Base-by-base conservation (phyloP, 2,888 invertebrate genomes). In the Mellilla xanthometata region DNA sequence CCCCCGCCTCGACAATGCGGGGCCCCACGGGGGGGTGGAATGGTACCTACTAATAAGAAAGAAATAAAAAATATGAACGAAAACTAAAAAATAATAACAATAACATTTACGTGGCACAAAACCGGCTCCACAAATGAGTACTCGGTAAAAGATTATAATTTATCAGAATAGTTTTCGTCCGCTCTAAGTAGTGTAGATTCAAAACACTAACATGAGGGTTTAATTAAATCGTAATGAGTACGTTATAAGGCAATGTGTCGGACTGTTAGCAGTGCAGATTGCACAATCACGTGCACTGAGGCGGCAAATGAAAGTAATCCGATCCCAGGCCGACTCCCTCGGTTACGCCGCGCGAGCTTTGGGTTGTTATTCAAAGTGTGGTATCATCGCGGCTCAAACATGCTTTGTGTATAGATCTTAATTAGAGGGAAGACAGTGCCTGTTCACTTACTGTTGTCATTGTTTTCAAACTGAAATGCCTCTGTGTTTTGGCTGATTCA, bases 221-320 rank as follows among this genome's bases (percentile, higher is more conserved):
- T 53, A 52, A 54, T 42, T 44, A 56, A 62, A 58, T 59, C 46
- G 54, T 49, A 65, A 61, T 56, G 15, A 19, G 1, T 19, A 19
- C 3, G 15, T 5, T 24, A 4, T 8, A 58, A 68, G 54, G 62
- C 39, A 46, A 56, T 48, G 53, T 49, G 47, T 52, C 60, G 70
- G 65, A 67, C 71, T 60, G 65, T 72, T 69, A 56, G 54, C 59
- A 54, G 48, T 59, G 68, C 60, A 72, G 65, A 76, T 68, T 67
- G 68, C 66, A 71, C 72, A 79, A 80, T 77, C 58, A 67, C 62
- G 68, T 40, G 68, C 72, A 76, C 58, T 79, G 68, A 69, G 58
- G 68, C 79, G 73, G 60, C 60, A 76, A 85, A 86, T 83, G 70
- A 81, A 80, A 74, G 67, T 67, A 64, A 65, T 60, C 52, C 54